Conservation (phyloP, 2,797 vertebrate species). For the Phalanger gymnotis region DNA sequence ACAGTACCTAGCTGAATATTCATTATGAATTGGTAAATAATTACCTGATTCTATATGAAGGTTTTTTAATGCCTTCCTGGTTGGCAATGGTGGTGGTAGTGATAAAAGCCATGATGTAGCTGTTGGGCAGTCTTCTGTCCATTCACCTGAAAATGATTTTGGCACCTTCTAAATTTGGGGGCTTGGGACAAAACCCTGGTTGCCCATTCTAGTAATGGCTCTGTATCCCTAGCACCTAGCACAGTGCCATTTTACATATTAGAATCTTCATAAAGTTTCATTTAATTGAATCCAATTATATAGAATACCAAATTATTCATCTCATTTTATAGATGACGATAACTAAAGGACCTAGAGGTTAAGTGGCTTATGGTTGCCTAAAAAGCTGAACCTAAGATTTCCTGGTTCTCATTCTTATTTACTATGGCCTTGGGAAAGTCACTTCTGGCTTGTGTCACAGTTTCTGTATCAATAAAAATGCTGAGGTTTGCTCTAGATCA, state of each 20-base stretch:
- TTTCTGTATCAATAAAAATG: background rate
- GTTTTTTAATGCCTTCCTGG: background rate
- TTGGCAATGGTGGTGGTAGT: background rate
- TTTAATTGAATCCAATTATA: background rate
- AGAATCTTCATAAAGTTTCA: background rate
- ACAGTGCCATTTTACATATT: background rate
- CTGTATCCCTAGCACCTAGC: background rate
- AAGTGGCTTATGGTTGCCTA: background rate
- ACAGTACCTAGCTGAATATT: background rate
- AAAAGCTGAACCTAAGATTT: background rate
- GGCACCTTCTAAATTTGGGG: background rate
- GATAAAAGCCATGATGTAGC: background rate
- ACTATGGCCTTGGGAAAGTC: background rate
- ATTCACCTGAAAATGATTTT: background rate
- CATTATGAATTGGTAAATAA: background rate
- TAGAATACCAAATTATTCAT: background rate
- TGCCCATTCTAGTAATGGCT: background rate
- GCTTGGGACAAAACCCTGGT: background rate
- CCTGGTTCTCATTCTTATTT: background rate
- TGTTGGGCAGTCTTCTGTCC: background rate
- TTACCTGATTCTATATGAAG: background rate
- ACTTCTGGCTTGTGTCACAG: background rate
- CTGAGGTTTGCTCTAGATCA: background rate
- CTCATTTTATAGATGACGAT: background rate
- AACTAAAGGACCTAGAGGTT: background rate